Evolutionary conservation across 2,113 vertebrate genomes (phyloP).

Genomic region (Ctenodactylus gundi): DNA sequence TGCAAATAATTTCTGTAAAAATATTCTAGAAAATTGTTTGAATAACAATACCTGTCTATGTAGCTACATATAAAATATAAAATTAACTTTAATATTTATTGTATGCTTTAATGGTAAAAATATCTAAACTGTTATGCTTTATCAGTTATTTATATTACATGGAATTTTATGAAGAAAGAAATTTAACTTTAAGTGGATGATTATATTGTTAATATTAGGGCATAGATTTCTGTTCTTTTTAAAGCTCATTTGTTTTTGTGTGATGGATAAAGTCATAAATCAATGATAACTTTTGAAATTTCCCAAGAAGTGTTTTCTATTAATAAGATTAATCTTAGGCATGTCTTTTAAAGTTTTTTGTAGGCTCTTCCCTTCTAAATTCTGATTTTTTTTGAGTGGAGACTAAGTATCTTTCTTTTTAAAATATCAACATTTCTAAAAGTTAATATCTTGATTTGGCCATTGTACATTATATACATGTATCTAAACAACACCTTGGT

Average conservation of each 20-base stretch:
- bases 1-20: constrained; percentile 44
- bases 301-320: constrained; percentile 15
- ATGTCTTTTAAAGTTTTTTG: background rate
- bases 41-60: constrained; percentile 14
- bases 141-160: background rate
- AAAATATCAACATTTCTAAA: background rate
- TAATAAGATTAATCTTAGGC: background rate
- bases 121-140: background rate
- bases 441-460: background rate
- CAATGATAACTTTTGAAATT: constrained; percentile 11
- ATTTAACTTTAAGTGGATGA: constrained; percentile 7
- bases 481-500: background rate
- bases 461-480: background rate
- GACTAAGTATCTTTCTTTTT: background rate
- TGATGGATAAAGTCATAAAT: background rate
- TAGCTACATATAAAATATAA: constrained; percentile 8
- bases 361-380: background rate
- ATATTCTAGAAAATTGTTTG: constrained; percentile 43
- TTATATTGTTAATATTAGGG: background rate
- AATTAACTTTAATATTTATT: constrained; percentile 44
- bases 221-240: background rate
- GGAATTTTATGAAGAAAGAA: constrained; percentile 38
- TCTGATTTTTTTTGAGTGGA: background rate
- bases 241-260: background rate
- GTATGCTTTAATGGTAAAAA: background rate